These are phyloP conservation scores for Paramisgurnus dabryanus DNA, from an alignment of 2,113 vertebrate genomes.

Conservation along the genomic window DNA sequence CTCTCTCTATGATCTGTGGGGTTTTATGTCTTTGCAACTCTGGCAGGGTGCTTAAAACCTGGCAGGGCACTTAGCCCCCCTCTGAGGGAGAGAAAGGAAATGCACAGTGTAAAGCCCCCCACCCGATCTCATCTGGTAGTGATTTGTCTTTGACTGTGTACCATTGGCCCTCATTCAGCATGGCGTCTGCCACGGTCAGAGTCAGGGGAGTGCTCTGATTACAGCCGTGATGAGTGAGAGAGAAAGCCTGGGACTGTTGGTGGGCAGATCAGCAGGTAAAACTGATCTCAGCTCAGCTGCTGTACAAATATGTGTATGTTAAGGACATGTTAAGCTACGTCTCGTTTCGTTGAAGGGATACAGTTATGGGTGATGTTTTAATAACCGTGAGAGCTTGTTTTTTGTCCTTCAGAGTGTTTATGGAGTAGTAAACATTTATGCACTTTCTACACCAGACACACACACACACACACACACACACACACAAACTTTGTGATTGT, in stretches of 20 bases:
- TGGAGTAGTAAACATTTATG: background rate
- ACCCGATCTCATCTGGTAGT: slow-evolving; percentile 80
- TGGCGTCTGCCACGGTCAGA: slow-evolving; percentile 72
- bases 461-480: background rate
- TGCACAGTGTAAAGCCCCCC: slow-evolving; percentile 64
- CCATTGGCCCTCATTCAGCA: slow-evolving; percentile 75
- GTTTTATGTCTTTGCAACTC: slow-evolving; percentile 16
- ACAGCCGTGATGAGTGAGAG: slow-evolving; percentile 55
- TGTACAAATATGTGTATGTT: slow-evolving; percentile 3
- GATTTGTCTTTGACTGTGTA: slow-evolving; percentile 79
- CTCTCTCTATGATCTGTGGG: background rate
- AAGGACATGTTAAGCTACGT: background rate
- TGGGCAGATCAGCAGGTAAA: slow-evolving; percentile 40
- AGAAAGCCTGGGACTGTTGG: slow-evolving; percentile 34
- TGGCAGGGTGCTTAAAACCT: slow-evolving; percentile 54
- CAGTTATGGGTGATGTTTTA: background rate
- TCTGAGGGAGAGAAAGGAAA: slow-evolving; percentile 61
- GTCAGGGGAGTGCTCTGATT: slow-evolving; percentile 74
- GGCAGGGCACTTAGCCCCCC: slow-evolving; percentile 56
- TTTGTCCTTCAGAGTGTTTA: background rate
- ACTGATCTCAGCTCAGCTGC: background rate
- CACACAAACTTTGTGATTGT: background rate
- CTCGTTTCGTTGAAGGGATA: background rate
- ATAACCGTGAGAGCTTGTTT: slow-evolving; percentile 5
- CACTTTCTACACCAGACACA: background rate